Base-by-base conservation (phyloP, 2,113 vertebrate genomes). In the Zapornia atra region DNA sequence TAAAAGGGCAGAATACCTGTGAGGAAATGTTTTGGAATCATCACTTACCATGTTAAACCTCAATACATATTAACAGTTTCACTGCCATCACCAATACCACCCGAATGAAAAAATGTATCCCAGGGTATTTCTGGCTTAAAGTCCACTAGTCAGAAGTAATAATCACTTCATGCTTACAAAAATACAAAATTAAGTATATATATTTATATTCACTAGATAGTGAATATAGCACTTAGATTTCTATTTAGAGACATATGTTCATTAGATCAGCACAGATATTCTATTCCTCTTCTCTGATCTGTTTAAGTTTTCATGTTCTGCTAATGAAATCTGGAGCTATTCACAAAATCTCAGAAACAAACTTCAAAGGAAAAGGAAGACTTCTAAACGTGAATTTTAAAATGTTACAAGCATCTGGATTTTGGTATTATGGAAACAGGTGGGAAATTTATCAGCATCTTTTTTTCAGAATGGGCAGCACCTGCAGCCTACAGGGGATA, bases 301-400 rank as follows among this genome's bases (percentile, higher is more conserved):
- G 1, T 31, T 86, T 85, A 53, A 38, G 22, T 68, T 94, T 96
- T 86, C 54, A 56, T 66, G 25, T 63, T 86, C 66, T 72, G 73
- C 82, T 90, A 93, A 71, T 9, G 20, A 80, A 80, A 86, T 91
- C 92, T 12, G 2, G 75, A 96, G 87, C 82, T 66, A 63, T 3
- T 70, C 54, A 78, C 19, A 83, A 80, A 86, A 4, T 10, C 24
- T 94, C 77, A 40, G 57, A 82, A 94, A 53, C 10, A 72, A 90
- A 70, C 63, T 90, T 90, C 86, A 95, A 94, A 96, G 77, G 15
- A 70, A 94, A 91, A 90, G 11, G 17, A 90, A 90, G 79, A 69
- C 63, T 68, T 25, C 51, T 70, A 54, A 79, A 63, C 80, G 26
- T 69, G 54, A 82, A 40, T 56, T 90, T 88, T 81, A 88, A 87